phyloP scores from a whole-genome alignment of 2,888 invertebrate species.

The Ormyrus labotus region DNA sequence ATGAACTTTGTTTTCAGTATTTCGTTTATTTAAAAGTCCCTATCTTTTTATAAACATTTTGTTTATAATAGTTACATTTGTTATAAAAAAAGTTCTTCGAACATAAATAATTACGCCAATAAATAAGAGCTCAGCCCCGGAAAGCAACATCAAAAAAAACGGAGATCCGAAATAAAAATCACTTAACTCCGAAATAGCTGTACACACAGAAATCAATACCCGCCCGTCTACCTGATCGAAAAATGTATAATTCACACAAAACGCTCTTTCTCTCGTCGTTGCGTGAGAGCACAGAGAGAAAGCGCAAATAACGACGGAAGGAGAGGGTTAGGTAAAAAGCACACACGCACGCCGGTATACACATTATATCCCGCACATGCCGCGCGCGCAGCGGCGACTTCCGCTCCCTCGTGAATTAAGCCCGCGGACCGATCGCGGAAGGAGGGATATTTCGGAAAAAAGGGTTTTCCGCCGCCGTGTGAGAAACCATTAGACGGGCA shows the following conservation, averaged over 20 bases:
- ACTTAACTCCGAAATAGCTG: too few species aligned
- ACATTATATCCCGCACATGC: conserved; percentile 30
- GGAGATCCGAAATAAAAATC: too few species aligned
- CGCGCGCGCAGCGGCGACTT: background rate
- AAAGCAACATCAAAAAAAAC: too few species aligned
- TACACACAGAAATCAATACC: too few species aligned
- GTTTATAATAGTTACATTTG: too few species aligned
- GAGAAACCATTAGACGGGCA: conserved; percentile 57
- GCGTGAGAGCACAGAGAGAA: conserved; percentile 31
- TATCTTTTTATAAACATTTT: too few species aligned
- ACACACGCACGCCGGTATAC: conserved; percentile 27
- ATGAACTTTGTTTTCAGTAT: too few species aligned
- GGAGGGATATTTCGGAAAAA: conserved; percentile 49
- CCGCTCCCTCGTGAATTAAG: conserved; percentile 24
- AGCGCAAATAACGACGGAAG: conserved; percentile 20
- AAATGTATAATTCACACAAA: conserved; percentile 1
- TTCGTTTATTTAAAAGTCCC: too few species aligned
- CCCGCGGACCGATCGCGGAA: conserved; percentile 22
- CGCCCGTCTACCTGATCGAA: background rate
- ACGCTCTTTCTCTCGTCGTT: too few species aligned
- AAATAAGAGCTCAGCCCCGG: too few species aligned
- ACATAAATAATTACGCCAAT: too few species aligned
- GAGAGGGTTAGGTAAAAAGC: conserved; percentile 46
- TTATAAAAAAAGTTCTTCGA: too few species aligned
- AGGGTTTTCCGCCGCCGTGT: conserved; percentile 56